Percentiles rank a stretch among this genome's conserved stretches.
phyloP scores from a whole-genome alignment of 2,888 invertebrate genomes.

The Phyto melanocephala region DNA sequence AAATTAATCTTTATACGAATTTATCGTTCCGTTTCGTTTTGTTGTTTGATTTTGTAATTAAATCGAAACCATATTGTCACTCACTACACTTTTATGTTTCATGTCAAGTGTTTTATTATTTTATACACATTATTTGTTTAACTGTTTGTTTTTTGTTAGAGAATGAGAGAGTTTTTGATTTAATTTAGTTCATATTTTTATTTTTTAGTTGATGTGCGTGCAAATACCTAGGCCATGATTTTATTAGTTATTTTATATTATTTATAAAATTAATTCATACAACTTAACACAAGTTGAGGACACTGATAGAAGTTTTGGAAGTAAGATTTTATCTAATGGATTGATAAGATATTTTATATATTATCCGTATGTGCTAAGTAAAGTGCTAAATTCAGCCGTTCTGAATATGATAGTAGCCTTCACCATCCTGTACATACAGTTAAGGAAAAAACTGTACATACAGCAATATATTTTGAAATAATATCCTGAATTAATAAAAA shows the following conservation, averaged over 20 bases:
- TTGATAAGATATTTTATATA: too few species aligned
- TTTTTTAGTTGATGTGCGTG: slow-evolving; percentile 1
- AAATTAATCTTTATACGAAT: background rate
- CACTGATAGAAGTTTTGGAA: too few species aligned
- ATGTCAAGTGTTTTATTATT: slow-evolving; percentile 38
- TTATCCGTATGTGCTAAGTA: too few species aligned
- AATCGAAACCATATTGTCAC: slow-evolving; percentile 49
- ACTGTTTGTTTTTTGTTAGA: background rate
- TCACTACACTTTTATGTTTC: slow-evolving; percentile 18
- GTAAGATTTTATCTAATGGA: too few species aligned
- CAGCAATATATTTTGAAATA: too few species aligned
- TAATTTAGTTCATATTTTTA: slow-evolving; percentile 44
- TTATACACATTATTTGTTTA: background rate
- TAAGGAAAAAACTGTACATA: too few species aligned
- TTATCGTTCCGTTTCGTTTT: slow-evolving; percentile 11
- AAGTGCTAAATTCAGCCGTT: too few species aligned
- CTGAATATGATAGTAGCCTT: too few species aligned
- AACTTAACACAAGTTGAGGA: too few species aligned
- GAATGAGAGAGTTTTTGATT: slow-evolving; percentile 50
- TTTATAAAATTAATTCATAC: too few species aligned
- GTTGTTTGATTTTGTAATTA: slow-evolving; percentile 54
- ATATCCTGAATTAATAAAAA: too few species aligned
- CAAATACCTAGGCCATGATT: slow-evolving; percentile 39
- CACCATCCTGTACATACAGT: too few species aligned
- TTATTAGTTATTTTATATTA: slow-evolving; percentile 27